Evolutionary conservation across 2,888 invertebrate species (phyloP), one percentile per base, ranked within the genome.

Genomic region (Choreutis nemorana): DNA sequence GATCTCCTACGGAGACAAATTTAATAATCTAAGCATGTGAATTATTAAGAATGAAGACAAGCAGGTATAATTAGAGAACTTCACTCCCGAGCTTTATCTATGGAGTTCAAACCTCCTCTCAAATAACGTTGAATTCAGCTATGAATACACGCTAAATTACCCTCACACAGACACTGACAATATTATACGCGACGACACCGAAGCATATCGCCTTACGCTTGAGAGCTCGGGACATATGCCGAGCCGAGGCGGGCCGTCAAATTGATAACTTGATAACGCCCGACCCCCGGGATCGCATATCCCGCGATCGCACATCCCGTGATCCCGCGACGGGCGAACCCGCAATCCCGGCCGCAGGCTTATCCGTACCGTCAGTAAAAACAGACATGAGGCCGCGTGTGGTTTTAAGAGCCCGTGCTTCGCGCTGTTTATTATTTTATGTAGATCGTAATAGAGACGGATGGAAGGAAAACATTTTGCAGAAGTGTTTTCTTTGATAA

Each of bases 231-330:
- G 15, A 26, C 26, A 26, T 12, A 26, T 45, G 50, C 43, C 35
- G 31, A 39, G 41, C 41, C 34, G 43, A 23, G 41, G 41, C 50
- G 50, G 42, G 51, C 50, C 48, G 51, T 48, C 55, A 60, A 66
- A 71, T 68, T 71, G 72, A 71, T 72, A 72, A 71, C 66, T 66
- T 63, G 66, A 68, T 71, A 71, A 70, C 65, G 50, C 45, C 45
- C 53, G 47, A 11, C 57, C 52, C 33, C 35, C 41, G 42, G 42
- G 47, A 45, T 32, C 32, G 30, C 29, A 27, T 29, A 30, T 27
- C 28, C 34, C 28, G 27, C 35, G 34, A 40, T 36, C 42, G 41
- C 42, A 40, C 39, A 38, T 42, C 42, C 41, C 46, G 41, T 36
- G 45, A 52, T 50, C 50, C 26, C 26, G 26, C 22, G 15, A 26